Evolutionary conservation across 2,797 vertebrate species (phyloP), one percentile per base, ranked within the genome.

Genomic region (Gymnothorax reevesii): DNA sequence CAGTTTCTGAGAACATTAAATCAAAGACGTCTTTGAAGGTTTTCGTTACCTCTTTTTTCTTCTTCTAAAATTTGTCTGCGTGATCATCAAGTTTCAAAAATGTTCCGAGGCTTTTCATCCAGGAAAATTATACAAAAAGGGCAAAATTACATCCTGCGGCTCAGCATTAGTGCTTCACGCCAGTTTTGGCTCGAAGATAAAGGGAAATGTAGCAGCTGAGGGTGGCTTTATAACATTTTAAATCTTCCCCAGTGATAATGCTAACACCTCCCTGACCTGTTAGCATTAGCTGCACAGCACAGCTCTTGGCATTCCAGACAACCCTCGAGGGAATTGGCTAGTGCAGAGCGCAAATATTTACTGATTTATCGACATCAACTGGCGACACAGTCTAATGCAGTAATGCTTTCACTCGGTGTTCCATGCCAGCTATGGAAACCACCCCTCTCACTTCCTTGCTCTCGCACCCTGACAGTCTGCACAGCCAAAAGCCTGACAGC

Each of bases 161-260:
- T 80, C 20, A 80, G 15, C 2, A 17, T 80, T 55, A 54, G 22
- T 54, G 8, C 77, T 80, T 22, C 77, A 80, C 77, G n/a, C 7
- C n/a, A 52, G 73, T 49, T 17, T 42, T 77, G 73, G 73, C 73
- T 77, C 73, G 20, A 77, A 77, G 27, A 49, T 77, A 77, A 77
- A 42, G 27, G 73, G 33, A 49, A 77, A 77, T 10, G 13, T 49
- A 49, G 42, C 33, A 2, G 73, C 73, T 77, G 73, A 77, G 52
- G 15, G 52, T 33, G 73, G 73, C 33, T 52, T 52, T 7, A 49
- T 77, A 49, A 52, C 33, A 42, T 77, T 15, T 42, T 49, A 52
- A 77, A 77, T 77, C 4, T 77, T 42, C 73, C 73, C 15, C 73
- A 49, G 73, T 77, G 42, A 52, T 77, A 49, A 17, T 20, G 73